Base-by-base conservation (phyloP, 2,888 invertebrate genomes). In the Rhamnusium bicolor region DNA sequence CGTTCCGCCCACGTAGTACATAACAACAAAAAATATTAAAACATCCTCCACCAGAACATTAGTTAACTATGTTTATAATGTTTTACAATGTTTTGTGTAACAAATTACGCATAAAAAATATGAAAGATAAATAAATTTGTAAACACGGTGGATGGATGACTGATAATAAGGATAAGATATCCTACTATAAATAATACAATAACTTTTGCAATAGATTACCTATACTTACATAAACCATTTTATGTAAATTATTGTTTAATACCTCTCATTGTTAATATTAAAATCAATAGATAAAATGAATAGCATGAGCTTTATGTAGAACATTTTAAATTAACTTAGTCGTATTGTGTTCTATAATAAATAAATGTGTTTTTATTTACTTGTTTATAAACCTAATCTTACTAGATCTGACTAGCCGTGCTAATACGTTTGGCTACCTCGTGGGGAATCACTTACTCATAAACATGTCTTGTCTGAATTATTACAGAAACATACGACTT, bases 201-300 rank as follows among this genome's bases (percentile, higher is more conserved):
- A 18, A 8, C 27, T 58, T 49, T 63, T 63, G 63, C 49, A 63
- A 63, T 51, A 49, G 51, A 63, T 63, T 49, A 63, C 62, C 62
- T 27, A 24, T 16, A 62, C 63, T 29, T 63, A 51, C 14, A n/a
- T 49, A 63, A 63, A 63, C 49, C 49, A 51, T 63, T 47, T 40
- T 49, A 24, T 63, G 27, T 49, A 62, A 62, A n/a, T 62, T 54
- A n/a, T 12, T 53, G 18, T 53, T 24, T n/a, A 40, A 53, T 27
- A 12, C n/a, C 14, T n/a, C 27, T 5, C 14, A 14, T 56, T 56
- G 14, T 27, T n/a, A 10, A 32, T 32, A 10, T 32, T 12, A 32
- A 32, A 32, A 32, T 32, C 32, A 10, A 12, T 32, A 32, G 32
- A 32, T 32, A 32, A 32, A 5, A 8, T 2, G 6, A 24, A 24